Evolutionary conservation across 2,888 invertebrate genomes (phyloP), one percentile per base, ranked within the genome.

Genomic region (Gisinianus flammeolus): DNA sequence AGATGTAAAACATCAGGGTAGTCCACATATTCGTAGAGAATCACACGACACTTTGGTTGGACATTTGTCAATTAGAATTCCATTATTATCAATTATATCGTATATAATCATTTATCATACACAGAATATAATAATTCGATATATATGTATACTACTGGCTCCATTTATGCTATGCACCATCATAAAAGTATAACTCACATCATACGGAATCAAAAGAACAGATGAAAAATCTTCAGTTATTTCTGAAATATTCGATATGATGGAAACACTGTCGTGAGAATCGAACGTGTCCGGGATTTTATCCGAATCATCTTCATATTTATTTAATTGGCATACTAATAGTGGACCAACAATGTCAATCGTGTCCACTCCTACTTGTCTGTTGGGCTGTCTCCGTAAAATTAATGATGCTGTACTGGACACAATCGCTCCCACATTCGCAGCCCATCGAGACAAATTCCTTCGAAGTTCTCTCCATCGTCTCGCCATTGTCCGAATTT

Each of bases 1-100:
- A 81, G 76, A 6, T 69, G 35, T 0, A 79, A 69, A 33, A 81
- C 66, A 31, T 76, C 81, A 5, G n/a, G 28, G 6, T 58, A 67
- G 22, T 54, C 54, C 52, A 80, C 44, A 16, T 33, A 69, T 28
- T 76, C 33, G 28, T 80, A 81, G 33, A 81, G 77, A 1, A 67
- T 44, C 33, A 69, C 56, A 19, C 80, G 80, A 58, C 77, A 77
- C 77, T 76, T 31, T 10, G 35, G 35, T 24, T 24, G 24, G 56
- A 56, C 6, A 56, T 10, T 44, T 44, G 44, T 44, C 44, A 10
- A 44, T 44, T 44, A 44, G 44, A 10, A 16, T 44, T n/a, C n/a
- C n/a, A n/a, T n/a, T n/a, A n/a, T n/a, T n/a, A n/a, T n/a, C n/a
- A n/a, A n/a, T 16, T 16, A 52, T 52, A 52, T 52, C 10, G 52